phyloP scores from a whole-genome alignment of 1,140 invertebrate genomes.

The Doryteuthis pealeii region DNA sequence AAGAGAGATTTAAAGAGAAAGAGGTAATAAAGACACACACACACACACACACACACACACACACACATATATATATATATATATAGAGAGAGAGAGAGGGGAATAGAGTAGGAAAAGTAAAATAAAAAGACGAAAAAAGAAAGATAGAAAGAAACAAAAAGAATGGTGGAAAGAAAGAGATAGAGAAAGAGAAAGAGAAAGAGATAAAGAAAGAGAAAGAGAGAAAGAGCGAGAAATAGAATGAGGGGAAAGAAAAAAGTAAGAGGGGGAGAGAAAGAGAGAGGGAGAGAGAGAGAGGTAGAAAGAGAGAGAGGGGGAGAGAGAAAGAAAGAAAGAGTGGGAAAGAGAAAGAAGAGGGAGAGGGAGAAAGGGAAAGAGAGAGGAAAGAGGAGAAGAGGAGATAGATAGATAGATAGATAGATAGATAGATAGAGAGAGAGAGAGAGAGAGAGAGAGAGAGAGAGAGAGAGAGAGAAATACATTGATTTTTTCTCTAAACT shows the following conservation, averaged over 20 bases:
- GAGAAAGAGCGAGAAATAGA: background rate
- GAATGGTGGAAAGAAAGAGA: background rate
- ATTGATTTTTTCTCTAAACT: too few relatives aligned
- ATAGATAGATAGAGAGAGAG: too few relatives aligned
- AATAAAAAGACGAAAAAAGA: background rate
- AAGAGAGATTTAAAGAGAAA: background rate
- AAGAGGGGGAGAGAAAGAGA: background rate
- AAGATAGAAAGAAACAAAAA: background rate
- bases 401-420: too few relatives aligned
- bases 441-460: background rate
- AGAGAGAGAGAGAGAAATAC: background rate
- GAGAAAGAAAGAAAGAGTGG: background rate
- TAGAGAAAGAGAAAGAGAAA: background rate
- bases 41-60: too few relatives aligned
- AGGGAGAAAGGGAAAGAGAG: background rate
- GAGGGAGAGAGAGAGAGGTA: background rate
- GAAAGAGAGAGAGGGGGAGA: background rate
- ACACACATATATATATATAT: too few relatives aligned
- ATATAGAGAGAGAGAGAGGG: too few relatives aligned
- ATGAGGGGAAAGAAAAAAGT: background rate
- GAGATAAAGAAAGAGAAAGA: background rate
- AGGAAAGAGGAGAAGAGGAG: background rate
- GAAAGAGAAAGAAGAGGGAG: background rate
- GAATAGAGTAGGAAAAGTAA: background rate
- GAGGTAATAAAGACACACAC: too few relatives aligned